phyloP scores from a whole-genome alignment of 2,113 vertebrate genomes.

The Pteruthius melanotis region DNA sequence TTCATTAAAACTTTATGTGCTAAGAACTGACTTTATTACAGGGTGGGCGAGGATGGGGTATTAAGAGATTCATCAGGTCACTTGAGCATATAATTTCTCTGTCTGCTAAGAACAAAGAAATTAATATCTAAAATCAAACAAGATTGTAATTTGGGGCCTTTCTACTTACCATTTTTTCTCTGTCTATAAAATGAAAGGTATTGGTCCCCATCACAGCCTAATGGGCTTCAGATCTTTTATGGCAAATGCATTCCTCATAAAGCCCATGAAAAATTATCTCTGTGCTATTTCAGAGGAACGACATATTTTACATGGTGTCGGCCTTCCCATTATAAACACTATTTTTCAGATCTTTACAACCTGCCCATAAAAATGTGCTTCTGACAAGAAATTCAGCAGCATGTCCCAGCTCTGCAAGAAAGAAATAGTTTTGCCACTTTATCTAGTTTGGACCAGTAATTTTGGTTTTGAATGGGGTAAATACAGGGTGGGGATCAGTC shows the following conservation, averaged over 20 bases:
- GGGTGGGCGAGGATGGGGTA: neutral
- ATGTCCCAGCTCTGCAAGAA: neutral
- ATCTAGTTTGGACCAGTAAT: neutral
- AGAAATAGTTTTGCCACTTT: neutral
- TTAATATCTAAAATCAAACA: slow-evolving; percentile 12
- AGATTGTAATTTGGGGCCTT: neutral
- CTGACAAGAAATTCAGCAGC: neutral
- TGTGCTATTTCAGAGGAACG: neutral
- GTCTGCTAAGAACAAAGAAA: neutral
- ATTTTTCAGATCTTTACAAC: slow-evolving; percentile 13
- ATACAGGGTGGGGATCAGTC: neutral
- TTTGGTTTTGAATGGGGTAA: neutral
- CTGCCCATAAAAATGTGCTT: neutral
- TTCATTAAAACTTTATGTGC: neutral
- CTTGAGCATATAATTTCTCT: neutral
- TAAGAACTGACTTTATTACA: neutral
- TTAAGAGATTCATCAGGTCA: neutral
- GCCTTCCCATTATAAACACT: neutral
- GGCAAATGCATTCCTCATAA: neutral
- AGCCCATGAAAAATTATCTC: neutral
- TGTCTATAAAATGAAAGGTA: neutral
- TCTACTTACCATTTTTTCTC: neutral
- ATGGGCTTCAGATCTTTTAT: neutral
- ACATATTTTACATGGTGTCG: neutral
- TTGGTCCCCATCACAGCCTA: neutral